These are phyloP conservation scores for Lagodon rhomboides DNA, from an alignment of 2,797 vertebrate species.

Conservation along the genomic window DNA sequence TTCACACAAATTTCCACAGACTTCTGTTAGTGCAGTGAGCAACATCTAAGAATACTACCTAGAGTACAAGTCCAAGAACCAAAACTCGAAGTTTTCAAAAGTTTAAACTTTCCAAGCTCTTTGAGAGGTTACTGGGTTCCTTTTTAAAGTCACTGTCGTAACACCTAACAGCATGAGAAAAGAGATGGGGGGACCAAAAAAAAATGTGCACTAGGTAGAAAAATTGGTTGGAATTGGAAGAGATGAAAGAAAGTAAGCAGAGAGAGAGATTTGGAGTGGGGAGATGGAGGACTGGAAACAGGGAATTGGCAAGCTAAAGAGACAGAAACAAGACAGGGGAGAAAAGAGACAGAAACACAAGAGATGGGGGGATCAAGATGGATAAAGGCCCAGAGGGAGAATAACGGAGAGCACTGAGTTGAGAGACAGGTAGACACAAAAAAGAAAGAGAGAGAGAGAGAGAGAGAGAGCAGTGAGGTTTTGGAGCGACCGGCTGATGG, in stretches of 20 bases:
- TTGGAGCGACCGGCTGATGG: slow-evolving; percentile 37
- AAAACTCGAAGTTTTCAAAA: not conserved
- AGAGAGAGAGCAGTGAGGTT: slow-evolving; percentile 52
- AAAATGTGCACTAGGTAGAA: slow-evolving; percentile 7
- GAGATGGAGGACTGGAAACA: slow-evolving; percentile 48
- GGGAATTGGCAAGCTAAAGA: slow-evolving; percentile 34
- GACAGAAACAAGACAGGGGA: slow-evolving; percentile 9
- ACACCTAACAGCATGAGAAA: slow-evolving; percentile 8
- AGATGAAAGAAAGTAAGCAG: slow-evolving; percentile 6
- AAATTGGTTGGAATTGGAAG: slow-evolving; percentile 7
- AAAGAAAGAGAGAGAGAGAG: slow-evolving; percentile 68
- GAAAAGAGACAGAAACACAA: slow-evolving; percentile 5
- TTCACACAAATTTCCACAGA: not conserved
- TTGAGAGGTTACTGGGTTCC: not conserved
- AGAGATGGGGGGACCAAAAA: not conserved
- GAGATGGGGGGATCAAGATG: slow-evolving; percentile 39
- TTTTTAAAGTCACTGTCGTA: not conserved
- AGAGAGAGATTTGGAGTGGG: slow-evolving; percentile 62
- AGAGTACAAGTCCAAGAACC: not conserved
- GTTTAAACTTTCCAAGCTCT: not conserved
- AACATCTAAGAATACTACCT: not conserved
- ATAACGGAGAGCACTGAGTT: slow-evolving; percentile 11
- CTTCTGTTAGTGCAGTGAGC: slow-evolving; percentile 1
- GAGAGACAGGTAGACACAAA: slow-evolving; percentile 24
- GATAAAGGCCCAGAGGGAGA: slow-evolving; percentile 35